Conservation (phyloP, 2,888 invertebrate genomes). For the Emesis russula region DNA sequence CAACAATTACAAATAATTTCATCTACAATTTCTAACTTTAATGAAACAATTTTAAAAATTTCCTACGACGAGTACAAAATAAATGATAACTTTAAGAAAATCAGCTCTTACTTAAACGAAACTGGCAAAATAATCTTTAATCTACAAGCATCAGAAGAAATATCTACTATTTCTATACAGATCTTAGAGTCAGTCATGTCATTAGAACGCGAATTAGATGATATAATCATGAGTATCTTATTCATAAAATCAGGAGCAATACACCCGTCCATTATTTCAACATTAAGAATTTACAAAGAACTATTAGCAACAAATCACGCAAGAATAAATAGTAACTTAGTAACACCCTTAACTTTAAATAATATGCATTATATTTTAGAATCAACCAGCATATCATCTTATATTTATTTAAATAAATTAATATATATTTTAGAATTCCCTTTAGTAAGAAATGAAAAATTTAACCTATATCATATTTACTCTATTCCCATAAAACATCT, state of each 20-base stretch:
- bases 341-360: slow-evolving; percentile 75
- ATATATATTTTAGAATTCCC: slow-evolving; percentile 84
- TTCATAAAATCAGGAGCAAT: slow-evolving; percentile 65
- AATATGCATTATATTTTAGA: slow-evolving; percentile 86
- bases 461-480: slow-evolving; percentile 85
- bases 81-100: slow-evolving; percentile 72
- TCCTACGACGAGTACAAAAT: slow-evolving; percentile 76
- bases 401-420: slow-evolving; percentile 85
- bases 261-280: slow-evolving; percentile 41
- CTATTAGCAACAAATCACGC: slow-evolving; percentile 59
- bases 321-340: slow-evolving; percentile 69
- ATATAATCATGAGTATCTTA: slow-evolving; percentile 75
- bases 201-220: slow-evolving; percentile 85
- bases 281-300: slow-evolving; percentile 65
- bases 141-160: slow-evolving; percentile 79
- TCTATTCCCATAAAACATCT: slow-evolving; percentile 86
- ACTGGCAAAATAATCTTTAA: slow-evolving; percentile 73
- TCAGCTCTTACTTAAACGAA: slow-evolving; percentile 76
- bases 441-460: slow-evolving; percentile 18
- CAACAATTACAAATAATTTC: slow-evolving; percentile 86
- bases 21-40: slow-evolving; percentile 83
- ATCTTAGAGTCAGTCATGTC: slow-evolving; percentile 76
- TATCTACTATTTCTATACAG: slow-evolving; percentile 83
- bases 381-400: slow-evolving; percentile 77
- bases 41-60: slow-evolving; percentile 85